These are phyloP conservation scores for Carlito syrichta DNA, from an alignment of 2,113 vertebrate genomes.

Conservation along the genomic window DNA sequence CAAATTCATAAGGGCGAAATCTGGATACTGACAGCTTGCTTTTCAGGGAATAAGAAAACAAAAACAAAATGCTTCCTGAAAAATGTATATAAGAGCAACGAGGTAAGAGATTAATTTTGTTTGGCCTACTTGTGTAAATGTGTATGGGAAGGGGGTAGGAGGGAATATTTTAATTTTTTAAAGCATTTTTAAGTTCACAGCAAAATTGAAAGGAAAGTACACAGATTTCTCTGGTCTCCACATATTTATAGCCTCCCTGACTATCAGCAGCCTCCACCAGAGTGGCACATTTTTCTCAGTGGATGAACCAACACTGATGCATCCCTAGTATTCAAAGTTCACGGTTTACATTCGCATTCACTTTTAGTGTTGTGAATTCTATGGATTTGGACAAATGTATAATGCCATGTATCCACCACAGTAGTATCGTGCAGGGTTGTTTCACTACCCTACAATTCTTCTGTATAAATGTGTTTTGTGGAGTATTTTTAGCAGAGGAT, in stretches of 20 bases:
- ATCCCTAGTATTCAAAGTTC: background rate
- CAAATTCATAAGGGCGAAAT: background rate
- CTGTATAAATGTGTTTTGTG: background rate
- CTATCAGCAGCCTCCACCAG: background rate
- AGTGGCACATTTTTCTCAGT: background rate
- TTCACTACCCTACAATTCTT: background rate
- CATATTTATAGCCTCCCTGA: no score
- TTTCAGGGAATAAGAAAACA: background rate
- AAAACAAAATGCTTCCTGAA: background rate
- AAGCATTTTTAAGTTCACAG: background rate
- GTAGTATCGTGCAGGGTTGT: background rate
- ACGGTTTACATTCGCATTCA: background rate
- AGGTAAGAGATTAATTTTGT: background rate
- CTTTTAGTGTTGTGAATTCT: background rate
- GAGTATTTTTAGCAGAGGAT: background rate
- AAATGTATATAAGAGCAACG: background rate
- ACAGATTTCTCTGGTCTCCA: background rate
- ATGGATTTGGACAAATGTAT: background rate
- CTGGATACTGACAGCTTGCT: background rate
- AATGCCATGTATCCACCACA: background rate
- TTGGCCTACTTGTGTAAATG: background rate
- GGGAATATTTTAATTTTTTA: background rate
- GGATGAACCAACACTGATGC: background rate
- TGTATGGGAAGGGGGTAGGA: background rate
- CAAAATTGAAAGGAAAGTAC: background rate